Evolutionary conservation across 2,888 invertebrate genomes (phyloP).

Genomic region (Cryptus viduatorius): DNA sequence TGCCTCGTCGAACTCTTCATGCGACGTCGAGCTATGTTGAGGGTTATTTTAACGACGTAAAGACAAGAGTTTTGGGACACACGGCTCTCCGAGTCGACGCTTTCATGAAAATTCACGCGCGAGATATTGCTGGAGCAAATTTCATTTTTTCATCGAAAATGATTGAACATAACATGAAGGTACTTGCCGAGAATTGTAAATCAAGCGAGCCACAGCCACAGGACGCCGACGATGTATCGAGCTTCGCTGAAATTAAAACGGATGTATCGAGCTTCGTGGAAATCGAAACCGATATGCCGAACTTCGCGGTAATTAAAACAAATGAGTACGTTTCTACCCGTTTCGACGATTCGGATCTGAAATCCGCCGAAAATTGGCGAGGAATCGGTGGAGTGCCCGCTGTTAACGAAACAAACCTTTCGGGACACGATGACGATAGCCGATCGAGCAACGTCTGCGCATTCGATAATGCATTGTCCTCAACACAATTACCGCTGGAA

Average conservation of each 20-base stretch:
- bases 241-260: too few relatives aligned
- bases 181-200: neutral
- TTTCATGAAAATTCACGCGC: neutral
- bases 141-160: slow-evolving; percentile 14
- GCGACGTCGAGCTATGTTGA: neutral
- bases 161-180: neutral
- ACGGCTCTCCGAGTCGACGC: neutral
- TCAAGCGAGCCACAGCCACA: neutral
- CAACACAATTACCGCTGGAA: too few relatives aligned
- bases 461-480: too few relatives aligned
- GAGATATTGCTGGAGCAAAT: slow-evolving; percentile 8
- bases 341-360: slow-evolving; percentile 3
- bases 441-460: too few relatives aligned
- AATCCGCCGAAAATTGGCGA: neutral
- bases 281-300: neutral
- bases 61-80: slow-evolving; percentile 1
- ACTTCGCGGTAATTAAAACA: neutral
- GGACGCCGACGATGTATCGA: neutral
- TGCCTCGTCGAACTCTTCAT: neutral
- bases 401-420: neutral
- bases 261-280: neutral
- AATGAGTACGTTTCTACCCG: neutral
- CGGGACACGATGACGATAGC: too few relatives aligned
- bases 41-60: neutral
- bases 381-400: neutral